A percentile compares a stretch with the other conserved stretches of the same genome.
These are phyloP conservation scores for Grus americana DNA, from an alignment of 2,113 vertebrate genomes.

Conservation along the genomic window DNA sequence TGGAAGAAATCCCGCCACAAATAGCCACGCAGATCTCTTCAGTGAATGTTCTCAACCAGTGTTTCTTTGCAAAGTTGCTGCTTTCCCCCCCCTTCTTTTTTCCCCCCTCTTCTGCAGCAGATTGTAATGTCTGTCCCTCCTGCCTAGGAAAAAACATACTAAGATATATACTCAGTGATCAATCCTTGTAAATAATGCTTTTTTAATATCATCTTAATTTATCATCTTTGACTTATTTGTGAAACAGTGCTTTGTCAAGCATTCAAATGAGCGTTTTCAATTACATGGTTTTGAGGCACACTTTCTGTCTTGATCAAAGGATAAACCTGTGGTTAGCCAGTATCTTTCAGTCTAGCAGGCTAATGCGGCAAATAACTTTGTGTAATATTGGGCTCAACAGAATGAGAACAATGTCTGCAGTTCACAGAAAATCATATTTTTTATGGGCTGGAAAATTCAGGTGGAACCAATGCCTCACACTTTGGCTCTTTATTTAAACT, in stretches of 20 bases:
- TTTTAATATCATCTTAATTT: background rate
- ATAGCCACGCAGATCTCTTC: background rate
- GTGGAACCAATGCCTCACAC: background rate
- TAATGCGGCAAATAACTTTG: background rate
- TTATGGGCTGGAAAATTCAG: background rate
- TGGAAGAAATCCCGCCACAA: background rate
- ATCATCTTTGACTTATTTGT: background rate
- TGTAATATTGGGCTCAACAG: background rate
- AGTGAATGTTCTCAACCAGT: background rate
- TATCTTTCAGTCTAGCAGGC: background rate
- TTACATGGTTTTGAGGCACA: background rate
- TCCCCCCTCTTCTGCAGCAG: background rate
- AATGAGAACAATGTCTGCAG: background rate
- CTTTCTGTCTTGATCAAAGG: background rate
- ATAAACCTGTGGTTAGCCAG: background rate
- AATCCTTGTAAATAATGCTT: background rate
- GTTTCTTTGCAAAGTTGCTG: background rate
- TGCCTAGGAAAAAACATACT: background rate
- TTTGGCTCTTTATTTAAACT: constrained; percentile 10
- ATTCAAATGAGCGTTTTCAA: background rate
- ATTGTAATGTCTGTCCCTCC: background rate
- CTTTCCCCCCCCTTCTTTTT: background rate
- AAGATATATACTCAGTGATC: background rate
- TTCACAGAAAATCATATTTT: background rate
- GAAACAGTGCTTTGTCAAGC: background rate